Evolutionary conservation across 2,888 invertebrate species (phyloP).

Genomic region (Uropetala carovei): DNA sequence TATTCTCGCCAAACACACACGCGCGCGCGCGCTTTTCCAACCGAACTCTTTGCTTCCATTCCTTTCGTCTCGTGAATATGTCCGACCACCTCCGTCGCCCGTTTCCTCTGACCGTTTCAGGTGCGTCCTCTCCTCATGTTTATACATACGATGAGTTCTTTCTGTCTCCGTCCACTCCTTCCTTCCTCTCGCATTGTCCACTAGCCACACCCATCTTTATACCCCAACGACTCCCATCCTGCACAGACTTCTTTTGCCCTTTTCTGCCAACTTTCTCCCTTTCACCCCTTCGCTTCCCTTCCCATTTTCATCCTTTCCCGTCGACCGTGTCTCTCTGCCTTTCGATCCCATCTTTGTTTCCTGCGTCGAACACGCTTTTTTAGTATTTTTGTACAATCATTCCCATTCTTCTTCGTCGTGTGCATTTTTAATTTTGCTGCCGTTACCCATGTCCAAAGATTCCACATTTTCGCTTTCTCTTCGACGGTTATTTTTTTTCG

Average conservation of each 20-base stretch:
- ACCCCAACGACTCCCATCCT: constrained; percentile 11
- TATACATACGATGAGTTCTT: constrained; percentile 23
- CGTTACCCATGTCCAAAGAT: too few species aligned
- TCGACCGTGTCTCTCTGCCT: neutral
- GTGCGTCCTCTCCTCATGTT: constrained; percentile 27
- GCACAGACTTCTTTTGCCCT: constrained; percentile 24
- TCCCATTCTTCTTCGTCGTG: neutral
- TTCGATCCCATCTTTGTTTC: neutral
- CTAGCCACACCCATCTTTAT: constrained; percentile 19
- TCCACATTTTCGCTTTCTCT: too few species aligned
- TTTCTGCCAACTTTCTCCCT: neutral
- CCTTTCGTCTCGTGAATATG: constrained; percentile 10
- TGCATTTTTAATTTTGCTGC: too few species aligned
- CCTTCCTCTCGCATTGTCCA: neutral
- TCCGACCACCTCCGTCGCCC: constrained; percentile 2
- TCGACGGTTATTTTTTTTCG: too few species aligned
- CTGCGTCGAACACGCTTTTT: neutral
- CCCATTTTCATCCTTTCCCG: neutral
- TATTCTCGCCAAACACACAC: neutral
- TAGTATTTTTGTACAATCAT: neutral
- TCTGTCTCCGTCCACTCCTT: neutral
- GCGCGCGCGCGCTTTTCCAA: neutral
- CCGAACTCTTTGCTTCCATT: neutral
- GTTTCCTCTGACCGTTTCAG: constrained; percentile 14
- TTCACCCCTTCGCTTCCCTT: neutral